Conservation (phyloP, 2,888 invertebrate genomes). For the Baronia brevicornis region DNA sequence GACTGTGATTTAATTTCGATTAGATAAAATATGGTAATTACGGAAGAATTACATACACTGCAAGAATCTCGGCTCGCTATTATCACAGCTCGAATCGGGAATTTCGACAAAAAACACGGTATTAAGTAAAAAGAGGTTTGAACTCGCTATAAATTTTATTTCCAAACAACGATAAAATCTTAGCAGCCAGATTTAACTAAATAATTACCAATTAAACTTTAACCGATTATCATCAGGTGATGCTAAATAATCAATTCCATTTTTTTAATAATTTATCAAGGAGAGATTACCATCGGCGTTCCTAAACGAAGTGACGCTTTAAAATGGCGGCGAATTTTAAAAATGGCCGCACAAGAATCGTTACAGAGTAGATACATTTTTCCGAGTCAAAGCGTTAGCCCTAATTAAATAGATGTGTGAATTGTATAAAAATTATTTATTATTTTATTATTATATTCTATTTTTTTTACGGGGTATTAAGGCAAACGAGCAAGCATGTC, state of each 20-base stretch:
- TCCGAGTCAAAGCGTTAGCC: no score
- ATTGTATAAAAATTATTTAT: no score
- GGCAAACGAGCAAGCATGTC: no score
- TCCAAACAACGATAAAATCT: conserved; percentile 27
- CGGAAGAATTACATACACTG: conserved; percentile 5
- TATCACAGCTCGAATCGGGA: conserved; percentile 10
- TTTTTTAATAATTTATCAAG: conserved; percentile 65
- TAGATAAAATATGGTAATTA: conserved; percentile 13
- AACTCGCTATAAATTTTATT: conserved; percentile 19
- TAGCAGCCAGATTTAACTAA: conserved; percentile 35
- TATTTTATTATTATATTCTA: no score
- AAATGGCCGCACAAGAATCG: conserved; percentile 48
- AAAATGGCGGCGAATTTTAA: conserved; percentile 48
- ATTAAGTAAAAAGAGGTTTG: conserved; percentile 17
- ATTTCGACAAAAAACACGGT: conserved; percentile 13
- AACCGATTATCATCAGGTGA: conserved; percentile 49
- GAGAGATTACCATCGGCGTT: conserved; percentile 44
- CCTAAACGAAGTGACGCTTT: conserved; percentile 32
- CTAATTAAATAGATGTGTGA: no score
- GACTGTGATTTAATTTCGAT: conserved; percentile 7
- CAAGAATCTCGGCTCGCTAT: conserved; percentile 10
- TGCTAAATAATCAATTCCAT: conserved; percentile 61
- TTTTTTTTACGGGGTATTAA: no score
- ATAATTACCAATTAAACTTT: conserved; percentile 57
- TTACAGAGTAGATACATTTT: conserved; percentile 44